Evolutionary conservation across 2,113 vertebrate genomes (phyloP).

Genomic region (Nestor notabilis): DNA sequence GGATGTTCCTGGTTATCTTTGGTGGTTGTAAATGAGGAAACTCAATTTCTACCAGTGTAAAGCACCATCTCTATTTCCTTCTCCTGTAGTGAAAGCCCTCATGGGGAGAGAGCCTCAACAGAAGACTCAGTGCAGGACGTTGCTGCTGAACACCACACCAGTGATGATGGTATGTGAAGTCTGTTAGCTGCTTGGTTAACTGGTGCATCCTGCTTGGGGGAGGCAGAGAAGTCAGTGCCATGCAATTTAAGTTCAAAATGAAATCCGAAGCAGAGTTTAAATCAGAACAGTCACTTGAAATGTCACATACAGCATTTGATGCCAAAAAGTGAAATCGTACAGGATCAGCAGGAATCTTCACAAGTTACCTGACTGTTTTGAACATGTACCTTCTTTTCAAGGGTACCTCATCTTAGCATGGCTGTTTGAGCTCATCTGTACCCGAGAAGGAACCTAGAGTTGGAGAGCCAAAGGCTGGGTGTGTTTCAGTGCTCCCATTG

Average conservation of each 20-base stretch:
- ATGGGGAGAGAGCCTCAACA: conserved; percentile 88
- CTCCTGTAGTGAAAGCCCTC: conserved; percentile 88
- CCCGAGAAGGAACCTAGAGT: not conserved
- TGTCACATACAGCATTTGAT: not conserved
- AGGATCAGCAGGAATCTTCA: not conserved
- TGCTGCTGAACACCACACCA: conserved; percentile 84
- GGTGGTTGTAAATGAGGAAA: not conserved
- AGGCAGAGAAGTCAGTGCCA: not conserved
- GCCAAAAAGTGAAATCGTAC: not conserved
- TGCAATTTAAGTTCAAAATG: not conserved
- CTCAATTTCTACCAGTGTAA: not conserved
- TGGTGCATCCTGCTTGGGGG: not conserved
- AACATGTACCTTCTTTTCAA: not conserved
- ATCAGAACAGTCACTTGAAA: not conserved
- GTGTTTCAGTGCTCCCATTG: not conserved
- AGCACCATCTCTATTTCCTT: not conserved
- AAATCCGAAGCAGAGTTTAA: not conserved
- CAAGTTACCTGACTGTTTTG: not conserved
- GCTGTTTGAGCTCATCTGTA: not conserved
- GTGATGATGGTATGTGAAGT: conserved; percentile 87
- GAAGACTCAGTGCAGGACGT: conserved; percentile 88
- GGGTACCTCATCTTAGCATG: not conserved
- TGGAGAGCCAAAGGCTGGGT: not conserved
- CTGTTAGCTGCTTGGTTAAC: not conserved
- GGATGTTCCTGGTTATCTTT: not conserved